phyloP scores from a whole-genome alignment of 2,797 vertebrate genomes.

The Chaunax sp. region DNA sequence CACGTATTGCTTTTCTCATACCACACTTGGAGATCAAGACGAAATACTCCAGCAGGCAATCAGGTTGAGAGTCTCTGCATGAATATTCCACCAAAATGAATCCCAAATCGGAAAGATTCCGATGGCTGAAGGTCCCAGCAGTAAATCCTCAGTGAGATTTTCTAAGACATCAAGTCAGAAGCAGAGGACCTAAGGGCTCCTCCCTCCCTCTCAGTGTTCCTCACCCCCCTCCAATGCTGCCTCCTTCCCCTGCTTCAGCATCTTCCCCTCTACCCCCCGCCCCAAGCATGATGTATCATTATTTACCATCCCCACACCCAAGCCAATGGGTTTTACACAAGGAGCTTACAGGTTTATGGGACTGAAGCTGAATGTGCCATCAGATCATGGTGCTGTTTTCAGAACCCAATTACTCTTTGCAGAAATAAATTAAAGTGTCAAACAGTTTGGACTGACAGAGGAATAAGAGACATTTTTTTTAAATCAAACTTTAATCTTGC shows the following conservation, averaged over 20 bases:
- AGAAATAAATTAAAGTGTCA: too few relatives aligned
- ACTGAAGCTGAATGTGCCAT: slow-evolving; percentile 27
- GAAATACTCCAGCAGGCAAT: slow-evolving; percentile 29
- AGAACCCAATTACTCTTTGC: slow-evolving; percentile 12
- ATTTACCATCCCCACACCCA: slow-evolving; percentile 32
- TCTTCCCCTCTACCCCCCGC: neutral
- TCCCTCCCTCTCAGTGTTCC: slow-evolving; percentile 49
- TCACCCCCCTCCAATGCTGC: slow-evolving; percentile 22
- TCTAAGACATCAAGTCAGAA: slow-evolving; percentile 55
- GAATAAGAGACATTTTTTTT: too few relatives aligned
- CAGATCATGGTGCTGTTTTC: slow-evolving; percentile 38
- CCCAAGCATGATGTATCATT: slow-evolving; percentile 16
- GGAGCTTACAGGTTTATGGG: slow-evolving; percentile 35
- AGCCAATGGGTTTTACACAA: slow-evolving; percentile 30
- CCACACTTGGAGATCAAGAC: slow-evolving; percentile 55
- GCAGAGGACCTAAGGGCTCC: slow-evolving; percentile 51
- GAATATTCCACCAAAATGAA: slow-evolving; percentile 59
- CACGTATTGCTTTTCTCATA: slow-evolving; percentile 44
- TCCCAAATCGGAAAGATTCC: slow-evolving; percentile 29
- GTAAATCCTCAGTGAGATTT: slow-evolving; percentile 70
- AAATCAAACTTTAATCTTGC: too few relatives aligned
- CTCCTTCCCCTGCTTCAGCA: slow-evolving; percentile 11
- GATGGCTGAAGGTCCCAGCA: slow-evolving; percentile 46
- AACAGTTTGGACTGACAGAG: too few relatives aligned
- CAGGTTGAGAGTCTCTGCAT: slow-evolving; percentile 13